phyloP scores from a whole-genome alignment of 53 echinoderm and acorn worm species.

The Pentamera pediparva region DNA sequence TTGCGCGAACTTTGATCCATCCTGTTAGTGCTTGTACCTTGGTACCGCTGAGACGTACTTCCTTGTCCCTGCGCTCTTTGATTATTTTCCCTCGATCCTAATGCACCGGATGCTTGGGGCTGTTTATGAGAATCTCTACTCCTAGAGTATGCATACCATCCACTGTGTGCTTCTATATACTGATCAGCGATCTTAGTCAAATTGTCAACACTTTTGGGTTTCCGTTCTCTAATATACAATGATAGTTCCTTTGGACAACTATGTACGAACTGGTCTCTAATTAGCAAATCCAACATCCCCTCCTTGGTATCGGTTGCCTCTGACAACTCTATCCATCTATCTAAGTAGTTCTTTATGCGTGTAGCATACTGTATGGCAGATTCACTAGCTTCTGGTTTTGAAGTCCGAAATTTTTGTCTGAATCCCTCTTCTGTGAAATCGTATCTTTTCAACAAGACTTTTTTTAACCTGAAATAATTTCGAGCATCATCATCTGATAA shows the following conservation, averaged over 20 bases:
- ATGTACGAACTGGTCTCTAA: constrained; percentile 45
- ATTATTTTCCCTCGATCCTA: background rate
- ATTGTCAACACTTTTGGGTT: constrained; percentile 22
- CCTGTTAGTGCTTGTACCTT: background rate
- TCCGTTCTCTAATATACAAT: constrained; percentile 40
- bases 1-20: background rate
- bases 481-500: background rate
- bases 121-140: background rate
- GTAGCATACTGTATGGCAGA: constrained; percentile 32
- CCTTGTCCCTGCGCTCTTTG: background rate
- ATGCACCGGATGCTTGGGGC: background rate
- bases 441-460: background rate
- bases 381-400: constrained; percentile 35
- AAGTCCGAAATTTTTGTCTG: constrained; percentile 40
- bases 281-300: constrained; percentile 37
- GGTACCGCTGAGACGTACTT: background rate
- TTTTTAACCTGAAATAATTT: background rate
- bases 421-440: constrained; percentile 40
- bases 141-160: background rate
- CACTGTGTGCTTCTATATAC: constrained; percentile 48
- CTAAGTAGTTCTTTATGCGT: constrained; percentile 28
- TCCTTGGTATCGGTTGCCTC: constrained; percentile 5
- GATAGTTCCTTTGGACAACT: constrained; percentile 34
- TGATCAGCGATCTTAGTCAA: constrained; percentile 34
- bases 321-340: constrained; percentile 45